These are phyloP conservation scores for Anorthoa munda DNA, from an alignment of 2,888 invertebrate species.

Conservation along the genomic window DNA sequence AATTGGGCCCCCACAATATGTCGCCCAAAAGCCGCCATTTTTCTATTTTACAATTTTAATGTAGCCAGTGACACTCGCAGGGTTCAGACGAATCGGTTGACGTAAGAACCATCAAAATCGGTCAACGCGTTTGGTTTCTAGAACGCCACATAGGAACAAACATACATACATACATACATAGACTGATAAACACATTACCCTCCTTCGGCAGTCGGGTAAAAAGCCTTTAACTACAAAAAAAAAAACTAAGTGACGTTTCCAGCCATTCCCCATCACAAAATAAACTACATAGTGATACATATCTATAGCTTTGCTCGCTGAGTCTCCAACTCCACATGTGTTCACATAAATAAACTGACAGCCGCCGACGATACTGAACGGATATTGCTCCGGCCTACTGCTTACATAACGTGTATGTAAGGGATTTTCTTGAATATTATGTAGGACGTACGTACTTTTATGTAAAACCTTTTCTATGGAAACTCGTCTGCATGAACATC, in stretches of 20 bases:
- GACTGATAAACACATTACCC: too few species aligned
- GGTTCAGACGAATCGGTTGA: too few species aligned
- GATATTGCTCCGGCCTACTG: slow-evolving; percentile 79
- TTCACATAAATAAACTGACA: slow-evolving; percentile 79
- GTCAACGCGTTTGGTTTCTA: too few species aligned
- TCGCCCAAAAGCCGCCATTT: too few species aligned
- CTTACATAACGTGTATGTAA: slow-evolving; percentile 47
- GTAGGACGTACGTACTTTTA: slow-evolving; percentile 17
- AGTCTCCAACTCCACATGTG: slow-evolving; percentile 76
- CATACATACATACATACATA: too few species aligned
- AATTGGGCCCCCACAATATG: too few species aligned
- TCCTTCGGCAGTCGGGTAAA: too few species aligned
- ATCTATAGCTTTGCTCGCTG: slow-evolving; percentile 58
- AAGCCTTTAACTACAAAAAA: background rate
- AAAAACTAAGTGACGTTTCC: background rate
- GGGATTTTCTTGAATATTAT: slow-evolving; percentile 50
- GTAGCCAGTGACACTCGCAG: too few species aligned
- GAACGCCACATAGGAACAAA: too few species aligned
- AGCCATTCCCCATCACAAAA: background rate
- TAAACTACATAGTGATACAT: slow-evolving; percentile 31
- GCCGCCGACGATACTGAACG: slow-evolving; percentile 73
- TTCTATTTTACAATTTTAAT: too few species aligned
- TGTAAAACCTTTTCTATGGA: slow-evolving; percentile 4
- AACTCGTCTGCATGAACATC: too few species aligned
- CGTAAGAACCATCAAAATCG: too few species aligned